phyloP scores from a whole-genome alignment of 2,113 vertebrate genomes.

The Sturnira hondurensis region DNA sequence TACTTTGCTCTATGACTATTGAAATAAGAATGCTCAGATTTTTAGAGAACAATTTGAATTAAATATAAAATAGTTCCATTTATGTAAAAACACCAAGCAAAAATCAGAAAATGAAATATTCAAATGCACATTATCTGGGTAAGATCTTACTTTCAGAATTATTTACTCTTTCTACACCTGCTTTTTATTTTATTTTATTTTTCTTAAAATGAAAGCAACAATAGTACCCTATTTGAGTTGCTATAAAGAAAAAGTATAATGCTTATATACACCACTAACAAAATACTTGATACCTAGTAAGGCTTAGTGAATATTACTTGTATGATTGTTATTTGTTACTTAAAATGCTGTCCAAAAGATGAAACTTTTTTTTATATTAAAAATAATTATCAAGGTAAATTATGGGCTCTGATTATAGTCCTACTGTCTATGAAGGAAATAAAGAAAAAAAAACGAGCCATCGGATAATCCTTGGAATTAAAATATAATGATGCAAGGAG shows the following conservation, averaged over 20 bases:
- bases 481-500: not conserved
- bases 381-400: not conserved
- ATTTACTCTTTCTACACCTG: not conserved
- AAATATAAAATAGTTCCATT: not conserved
- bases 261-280: not conserved
- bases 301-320: not conserved
- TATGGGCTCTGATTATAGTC: not conserved
- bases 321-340: not conserved
- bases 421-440: not conserved
- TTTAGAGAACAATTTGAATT: not conserved
- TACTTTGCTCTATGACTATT: not conserved
- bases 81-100: not conserved
- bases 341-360: not conserved
- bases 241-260: not conserved
- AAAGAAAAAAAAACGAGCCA: not conserved
- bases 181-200: not conserved
- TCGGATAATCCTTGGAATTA: not conserved
- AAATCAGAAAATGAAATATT: slow-evolving; percentile 16
- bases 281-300: not conserved
- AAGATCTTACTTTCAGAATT: not conserved
- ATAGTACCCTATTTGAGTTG: not conserved
- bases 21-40: slow-evolving; percentile 18
- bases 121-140: not conserved
- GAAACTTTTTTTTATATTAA: not conserved
- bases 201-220: not conserved